Evolutionary conservation across 30 jellyfish, hydroid and myxozoan species (phyloP), one percentile per base, ranked within the genome.

Genomic region (Catostylus mosaicus): DNA sequence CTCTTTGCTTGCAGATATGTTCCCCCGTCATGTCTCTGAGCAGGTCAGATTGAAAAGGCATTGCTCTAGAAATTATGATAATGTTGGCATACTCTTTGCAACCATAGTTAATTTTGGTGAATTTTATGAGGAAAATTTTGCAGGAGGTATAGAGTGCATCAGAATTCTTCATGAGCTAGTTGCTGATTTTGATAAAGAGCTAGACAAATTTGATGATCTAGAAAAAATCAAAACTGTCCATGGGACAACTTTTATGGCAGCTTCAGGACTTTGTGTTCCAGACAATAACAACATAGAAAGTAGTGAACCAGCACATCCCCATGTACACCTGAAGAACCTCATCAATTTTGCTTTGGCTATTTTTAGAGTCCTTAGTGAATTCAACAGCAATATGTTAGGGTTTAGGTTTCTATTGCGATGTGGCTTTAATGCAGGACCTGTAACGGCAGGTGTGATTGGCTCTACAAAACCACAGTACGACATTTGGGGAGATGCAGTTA

Each of bases 181-280:
- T 43, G 97, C 97, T 11, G 99, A 95, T 69, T 95, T 95, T 82
- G 99, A 95, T 67, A 89, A 85, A 32, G 99, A 95, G 76, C 96
- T 95, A 9, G 89, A 70, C 60, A 95, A 95, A 60, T 95, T 78
- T 80, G 99, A 95, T 35, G 99, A 95, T 69, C 70, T 95, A 31
- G 99, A 95, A 83, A 95, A 95, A 70, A 84, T 95, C 78, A 95
- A 95, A 61, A 86, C 99, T n/a, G 99, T 95, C 5, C 92, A 95
- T 80, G 99, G 99, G 19, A 95, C 99, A 7, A 95, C 99, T 4
- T 95, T 86, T 51, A 95, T 95, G 99, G 99, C 99, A 37, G 99
- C 99, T 0, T 95, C 99, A 1, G 99, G 99, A 27, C 88, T 95
- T 71, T 67, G 83, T 56, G 82, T 51, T 48, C 80, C 92, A 1